A percentile compares a stretch with the other conserved stretches of the same genome.
Conservation (phyloP, 1,140 invertebrate genomes). For the Cylas formicarius region DNA sequence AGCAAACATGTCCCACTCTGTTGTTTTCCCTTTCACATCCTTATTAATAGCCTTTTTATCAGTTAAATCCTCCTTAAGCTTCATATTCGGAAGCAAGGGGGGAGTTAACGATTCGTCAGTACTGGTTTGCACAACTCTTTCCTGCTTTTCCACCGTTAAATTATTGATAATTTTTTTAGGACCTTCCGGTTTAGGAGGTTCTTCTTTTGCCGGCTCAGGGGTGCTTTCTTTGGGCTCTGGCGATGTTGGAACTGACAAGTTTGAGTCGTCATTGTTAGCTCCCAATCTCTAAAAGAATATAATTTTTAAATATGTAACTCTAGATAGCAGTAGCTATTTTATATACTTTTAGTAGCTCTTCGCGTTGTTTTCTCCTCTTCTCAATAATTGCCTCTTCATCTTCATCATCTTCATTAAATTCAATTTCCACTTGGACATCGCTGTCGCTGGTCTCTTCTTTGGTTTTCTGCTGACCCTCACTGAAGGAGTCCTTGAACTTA, state of each 20-base stretch:
- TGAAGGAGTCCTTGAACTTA: conserved; percentile 75
- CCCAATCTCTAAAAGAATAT: conserved; percentile 47
- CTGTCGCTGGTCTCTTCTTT: conserved; percentile 54
- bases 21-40: conserved; percentile 46
- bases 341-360: conserved; percentile 76
- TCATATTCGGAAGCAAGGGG: conserved; percentile 40
- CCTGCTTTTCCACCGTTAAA: conserved; percentile 30
- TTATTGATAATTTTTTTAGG: conserved; percentile 8
- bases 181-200: not conserved
- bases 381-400: conserved; percentile 93
- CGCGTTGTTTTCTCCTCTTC: conserved; percentile 76
- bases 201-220: conserved; percentile 8
- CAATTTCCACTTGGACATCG: conserved; percentile 67
- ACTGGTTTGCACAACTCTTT: conserved; percentile 36
- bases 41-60: conserved; percentile 36
- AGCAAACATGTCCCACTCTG: conserved; percentile 81
- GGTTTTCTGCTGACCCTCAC: conserved; percentile 65
- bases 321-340: too few relatives aligned
- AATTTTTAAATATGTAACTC: conserved; percentile 5
- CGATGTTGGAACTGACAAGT: conserved; percentile 24
- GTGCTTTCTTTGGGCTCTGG: conserved; percentile 16
- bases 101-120: conserved; percentile 40
- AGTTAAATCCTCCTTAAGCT: conserved; percentile 27
- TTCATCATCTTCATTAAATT: conserved; percentile 67
- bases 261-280: conserved; percentile 46